Conservation (phyloP, 2,888 invertebrate species). For the Dolichomitus sp. region DNA sequence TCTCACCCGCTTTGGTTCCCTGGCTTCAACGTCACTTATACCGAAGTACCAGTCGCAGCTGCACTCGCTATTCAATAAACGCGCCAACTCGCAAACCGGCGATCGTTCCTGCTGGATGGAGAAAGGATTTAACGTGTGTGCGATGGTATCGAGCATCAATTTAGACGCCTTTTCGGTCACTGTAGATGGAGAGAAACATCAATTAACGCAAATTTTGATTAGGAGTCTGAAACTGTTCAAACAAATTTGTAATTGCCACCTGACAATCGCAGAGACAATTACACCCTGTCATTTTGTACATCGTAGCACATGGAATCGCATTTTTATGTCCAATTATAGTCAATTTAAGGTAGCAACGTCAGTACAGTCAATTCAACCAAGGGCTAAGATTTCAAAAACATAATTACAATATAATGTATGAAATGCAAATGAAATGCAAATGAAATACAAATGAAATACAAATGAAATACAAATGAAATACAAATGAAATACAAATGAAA, state of each 20-base stretch:
- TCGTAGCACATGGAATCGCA: too few relatives aligned
- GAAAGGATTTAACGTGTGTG: neutral
- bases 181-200: neutral
- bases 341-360: too few relatives aligned
- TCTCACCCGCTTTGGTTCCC: constrained; percentile 36
- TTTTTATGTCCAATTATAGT: neutral
- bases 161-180: constrained; percentile 23
- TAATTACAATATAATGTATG: too few relatives aligned
- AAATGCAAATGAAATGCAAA: too few relatives aligned
- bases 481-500: too few relatives aligned
- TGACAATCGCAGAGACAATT: neutral
- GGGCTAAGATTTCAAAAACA: too few relatives aligned
- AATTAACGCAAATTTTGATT: neutral
- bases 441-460: too few relatives aligned
- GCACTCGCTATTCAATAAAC: constrained; percentile 41
- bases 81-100: constrained; percentile 2
- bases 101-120: constrained; percentile 9
- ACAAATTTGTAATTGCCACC: neutral
- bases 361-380: too few relatives aligned
- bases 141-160: constrained; percentile 18
- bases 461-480: too few relatives aligned
- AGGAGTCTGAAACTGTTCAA: neutral
- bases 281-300: neutral
- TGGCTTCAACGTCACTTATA: constrained; percentile 46
- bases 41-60: constrained; percentile 17